These are phyloP conservation scores for Todiramphus saurophagus DNA, from an alignment of 2,113 vertebrate genomes.

Conservation along the genomic window DNA sequence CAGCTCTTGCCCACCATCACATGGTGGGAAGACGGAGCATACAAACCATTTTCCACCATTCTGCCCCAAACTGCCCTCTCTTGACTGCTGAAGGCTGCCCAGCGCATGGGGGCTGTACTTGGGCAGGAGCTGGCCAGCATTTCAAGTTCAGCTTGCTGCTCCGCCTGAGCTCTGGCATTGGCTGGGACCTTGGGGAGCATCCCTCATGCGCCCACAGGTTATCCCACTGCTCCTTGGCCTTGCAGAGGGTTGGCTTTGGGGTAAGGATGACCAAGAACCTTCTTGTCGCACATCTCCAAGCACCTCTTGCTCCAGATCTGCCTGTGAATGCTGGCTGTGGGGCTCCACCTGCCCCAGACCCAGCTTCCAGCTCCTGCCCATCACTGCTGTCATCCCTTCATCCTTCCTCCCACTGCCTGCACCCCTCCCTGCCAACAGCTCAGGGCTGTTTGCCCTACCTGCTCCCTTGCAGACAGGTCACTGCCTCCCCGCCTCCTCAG, in stretches of 20 bases:
- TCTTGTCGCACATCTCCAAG: fast-evolving
- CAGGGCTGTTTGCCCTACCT: neutral
- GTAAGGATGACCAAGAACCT: neutral
- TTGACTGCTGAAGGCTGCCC: neutral
- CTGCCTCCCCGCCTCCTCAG: neutral
- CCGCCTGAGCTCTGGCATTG: neutral
- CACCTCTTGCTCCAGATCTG: fast-evolving
- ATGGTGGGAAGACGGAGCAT: fast-evolving
- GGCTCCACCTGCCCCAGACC: neutral
- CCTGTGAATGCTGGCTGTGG: fast-evolving
- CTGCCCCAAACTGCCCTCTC: neutral
- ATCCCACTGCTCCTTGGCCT: neutral
- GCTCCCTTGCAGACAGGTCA: neutral
- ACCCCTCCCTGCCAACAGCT: neutral
- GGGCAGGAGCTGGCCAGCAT: neutral
- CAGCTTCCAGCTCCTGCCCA: neutral
- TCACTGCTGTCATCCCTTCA: fast-evolving
- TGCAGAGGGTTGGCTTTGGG: neutral
- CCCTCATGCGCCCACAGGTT: fast-evolving
- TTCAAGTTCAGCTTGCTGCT: neutral
- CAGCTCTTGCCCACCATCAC: neutral
- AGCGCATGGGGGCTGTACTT: fast-evolving
- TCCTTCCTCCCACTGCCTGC: fast-evolving
- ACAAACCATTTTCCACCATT: fast-evolving
- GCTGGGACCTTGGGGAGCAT: neutral